These are phyloP conservation scores for Epistrophe eligans DNA, from an alignment of 2,888 invertebrate species.

Conservation along the genomic window DNA sequence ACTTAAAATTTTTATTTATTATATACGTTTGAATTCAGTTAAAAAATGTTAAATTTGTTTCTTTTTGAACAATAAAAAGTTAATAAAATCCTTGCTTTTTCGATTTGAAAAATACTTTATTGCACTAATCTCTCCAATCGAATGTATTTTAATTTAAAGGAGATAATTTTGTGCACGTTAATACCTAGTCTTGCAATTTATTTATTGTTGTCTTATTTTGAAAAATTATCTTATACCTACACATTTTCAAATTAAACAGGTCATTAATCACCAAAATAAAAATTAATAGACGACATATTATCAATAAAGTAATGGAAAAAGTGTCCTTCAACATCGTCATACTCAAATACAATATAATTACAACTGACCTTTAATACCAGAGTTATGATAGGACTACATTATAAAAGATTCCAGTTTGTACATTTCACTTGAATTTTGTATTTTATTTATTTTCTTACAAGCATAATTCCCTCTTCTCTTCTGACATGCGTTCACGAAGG, in stretches of 20 bases:
- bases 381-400: background rate
- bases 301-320: background rate
- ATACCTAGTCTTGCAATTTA: no score
- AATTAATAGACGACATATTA: background rate
- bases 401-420: background rate
- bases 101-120: no score
- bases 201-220: background rate
- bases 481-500: conserved; percentile 13
- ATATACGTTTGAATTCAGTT: no score
- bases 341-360: background rate
- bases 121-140: no score
- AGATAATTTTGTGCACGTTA: no score
- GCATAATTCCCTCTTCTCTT: background rate
- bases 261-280: background rate
- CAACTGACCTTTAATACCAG: background rate
- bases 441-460: background rate
- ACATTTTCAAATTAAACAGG: background rate
- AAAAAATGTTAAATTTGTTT: no score
- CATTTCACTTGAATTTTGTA: background rate
- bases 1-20: no score
- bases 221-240: no score
- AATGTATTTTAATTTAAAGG: no score
- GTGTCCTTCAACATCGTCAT: background rate
- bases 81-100: no score
- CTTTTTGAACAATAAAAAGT: no score